Evolutionary conservation across 2,113 vertebrate genomes (phyloP), one percentile per base, ranked within the genome.

Genomic region (Ovibos moschatus): DNA sequence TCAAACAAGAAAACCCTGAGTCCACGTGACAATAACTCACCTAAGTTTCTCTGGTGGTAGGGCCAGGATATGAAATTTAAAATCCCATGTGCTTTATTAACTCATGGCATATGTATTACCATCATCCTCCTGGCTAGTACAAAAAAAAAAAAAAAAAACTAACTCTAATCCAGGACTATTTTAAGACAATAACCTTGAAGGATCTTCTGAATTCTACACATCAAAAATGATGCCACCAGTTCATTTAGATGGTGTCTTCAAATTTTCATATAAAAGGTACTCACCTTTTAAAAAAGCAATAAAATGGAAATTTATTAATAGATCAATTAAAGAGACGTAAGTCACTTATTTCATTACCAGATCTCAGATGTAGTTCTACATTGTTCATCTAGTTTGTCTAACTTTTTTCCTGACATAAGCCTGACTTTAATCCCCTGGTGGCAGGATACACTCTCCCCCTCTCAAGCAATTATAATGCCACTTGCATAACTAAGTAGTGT

Each of bases 281-380:
- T 74, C 57, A 64, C 58, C 28, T 79, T 50, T 62, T 57, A 82
- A 91, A 96, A 97, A 93, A 55, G 40, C 36, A 81, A n/a, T 13
- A 87, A 92, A 60, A 88, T 47, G n/a, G 45, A 89, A 93, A 93
- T 60, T 57, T 85, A 93, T 90, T 81, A 83, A 64, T 43, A 33
- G 87, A 78, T 60, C 55, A 93, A 30, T 62, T 91, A 92, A 94
- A 40, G 83, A 92, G 71, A 87, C 33, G 16, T 50, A 91, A 97
- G 76, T 74, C 17, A 33, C 25, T 81, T 92, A 78, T 36, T 91
- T 91, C 81, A 84, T 67, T 51, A 76, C n/a, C 76, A 87, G 79
- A 58, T 90, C 58, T 86, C 27, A 53, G 53, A 79, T 58, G 64
- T 15, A 78, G 57, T 64, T 82, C 43, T 90, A 27, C 58, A 90